phyloP scores from a whole-genome alignment of 2,113 vertebrate genomes.

The Neopipo cinnamomea region DNA sequence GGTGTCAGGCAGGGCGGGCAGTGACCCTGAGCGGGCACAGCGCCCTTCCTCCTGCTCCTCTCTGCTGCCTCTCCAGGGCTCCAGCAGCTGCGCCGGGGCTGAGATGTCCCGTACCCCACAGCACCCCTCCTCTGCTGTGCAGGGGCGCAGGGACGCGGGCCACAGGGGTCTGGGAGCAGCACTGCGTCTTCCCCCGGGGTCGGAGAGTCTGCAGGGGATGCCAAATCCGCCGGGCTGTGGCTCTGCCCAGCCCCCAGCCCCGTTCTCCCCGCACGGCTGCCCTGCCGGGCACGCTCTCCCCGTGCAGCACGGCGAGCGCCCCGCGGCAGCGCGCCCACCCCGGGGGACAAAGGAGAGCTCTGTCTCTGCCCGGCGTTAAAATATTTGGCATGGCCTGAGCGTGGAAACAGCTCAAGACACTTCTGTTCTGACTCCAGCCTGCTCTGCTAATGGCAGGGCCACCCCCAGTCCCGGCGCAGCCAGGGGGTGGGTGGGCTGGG shows the following conservation, averaged over 20 bases:
- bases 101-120: neutral
- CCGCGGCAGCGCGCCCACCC: neutral
- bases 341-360: constrained; percentile 1
- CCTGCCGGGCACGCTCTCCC: neutral
- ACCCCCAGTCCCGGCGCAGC: neutral
- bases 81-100: neutral
- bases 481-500: neutral
- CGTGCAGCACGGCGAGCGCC: neutral
- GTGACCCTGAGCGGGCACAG: neutral
- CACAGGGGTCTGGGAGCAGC: rapidly evolving
- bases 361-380: neutral
- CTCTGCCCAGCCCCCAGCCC: neutral
- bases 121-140: rapidly evolving
- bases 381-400: neutral
- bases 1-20: neutral
- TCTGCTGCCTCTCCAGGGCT: neutral
- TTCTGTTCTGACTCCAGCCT: neutral
- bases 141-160: neutral
- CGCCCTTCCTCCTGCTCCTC: neutral
- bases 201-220: rapidly evolving
- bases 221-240: neutral
- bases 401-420: neutral
- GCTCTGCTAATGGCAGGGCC: neutral
- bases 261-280: rapidly evolving
- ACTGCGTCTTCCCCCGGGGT: rapidly evolving